phyloP scores from a whole-genome alignment of 2,113 vertebrate species.

The Gambusia affinis region DNA sequence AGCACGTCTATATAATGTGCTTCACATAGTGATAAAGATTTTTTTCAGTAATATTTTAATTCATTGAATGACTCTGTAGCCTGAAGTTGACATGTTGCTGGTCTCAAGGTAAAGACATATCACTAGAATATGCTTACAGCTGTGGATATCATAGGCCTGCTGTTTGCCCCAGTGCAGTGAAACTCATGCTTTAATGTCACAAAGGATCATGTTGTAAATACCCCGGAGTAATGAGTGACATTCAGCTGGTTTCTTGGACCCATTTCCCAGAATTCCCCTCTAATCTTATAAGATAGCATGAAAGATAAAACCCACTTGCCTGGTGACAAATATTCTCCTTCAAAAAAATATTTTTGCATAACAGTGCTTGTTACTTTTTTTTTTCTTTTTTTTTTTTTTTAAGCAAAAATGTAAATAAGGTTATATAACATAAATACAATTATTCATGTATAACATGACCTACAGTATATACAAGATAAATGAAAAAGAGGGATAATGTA shows the following conservation, averaged over 20 bases:
- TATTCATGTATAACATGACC: background rate
- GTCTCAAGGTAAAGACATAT: constrained; percentile 29
- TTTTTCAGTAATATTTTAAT: no score
- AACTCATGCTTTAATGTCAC: constrained; percentile 13
- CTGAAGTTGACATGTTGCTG: constrained; percentile 15
- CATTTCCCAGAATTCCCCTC: constrained; percentile 21
- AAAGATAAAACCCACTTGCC: constrained; percentile 10
- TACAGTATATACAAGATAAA: background rate
- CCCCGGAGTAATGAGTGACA: constrained; percentile 10
- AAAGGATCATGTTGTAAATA: constrained; percentile 15
- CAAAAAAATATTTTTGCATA: background rate
- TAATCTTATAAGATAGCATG: constrained; percentile 13
- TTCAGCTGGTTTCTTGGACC: background rate
- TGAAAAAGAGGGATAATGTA: background rate
- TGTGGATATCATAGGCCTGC: constrained; percentile 35
- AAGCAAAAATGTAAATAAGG: background rate
- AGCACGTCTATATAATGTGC: no score
- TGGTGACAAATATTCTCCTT: background rate
- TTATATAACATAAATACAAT: background rate
- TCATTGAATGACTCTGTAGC: background rate
- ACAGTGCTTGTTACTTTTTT: background rate
- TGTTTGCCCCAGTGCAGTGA: background rate
- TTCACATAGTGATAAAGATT: no score
- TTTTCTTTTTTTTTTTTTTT: background rate
- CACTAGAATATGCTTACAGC: constrained; percentile 12